Base-by-base conservation (phyloP, 2,797 vertebrate species). In the Betta splendens region DNA sequence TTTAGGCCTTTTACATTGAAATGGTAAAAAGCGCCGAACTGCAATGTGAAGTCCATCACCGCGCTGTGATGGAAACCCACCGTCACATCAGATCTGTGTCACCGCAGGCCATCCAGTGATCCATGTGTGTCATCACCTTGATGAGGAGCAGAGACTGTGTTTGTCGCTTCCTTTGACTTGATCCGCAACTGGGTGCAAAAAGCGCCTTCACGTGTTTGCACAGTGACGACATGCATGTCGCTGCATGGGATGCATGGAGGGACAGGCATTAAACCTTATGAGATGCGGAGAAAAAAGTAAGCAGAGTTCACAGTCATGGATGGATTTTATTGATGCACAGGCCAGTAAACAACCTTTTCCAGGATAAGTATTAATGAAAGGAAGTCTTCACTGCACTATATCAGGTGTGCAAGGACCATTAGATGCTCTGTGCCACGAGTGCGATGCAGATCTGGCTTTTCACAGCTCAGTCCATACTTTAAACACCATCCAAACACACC, bases 321-420 rank as follows among this genome's bases (percentile, higher is more conserved):
- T 90, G 91, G 93, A 79, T 91, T 96, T 95, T 96, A 95, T 96
- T 95, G 92, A 94, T 93, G 90, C 89, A 89, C 89, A 92, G 90
- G 89, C 88, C 91, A 91, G 90, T 83, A 79, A 82, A 86, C 76
- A 76, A 83, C 51, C 18, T 51, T 85, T 20, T 58, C 69, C 58
- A 67, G 60, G 51, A 74, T 58, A 45, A 82, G 58, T 71, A 80
- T 82, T 85, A 66, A 80, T 85, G 36, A 78, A 85, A 83, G 70
- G 40, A 79, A 46, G 56, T 85, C 54, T 74, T 74, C 60, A 74
- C 62, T 67, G 74, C 69, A 85, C 71, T 73, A 69, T 67, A 67
- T 71, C 74, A 72, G 62, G 72, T 81, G 81, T 84, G 83, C 65
- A 75, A 70, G 61, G 59, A 68, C 79, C 73, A 62, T 54, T 77